Evolutionary conservation across 2,888 invertebrate genomes (phyloP).

Genomic region (Cepaea hortensis): DNA sequence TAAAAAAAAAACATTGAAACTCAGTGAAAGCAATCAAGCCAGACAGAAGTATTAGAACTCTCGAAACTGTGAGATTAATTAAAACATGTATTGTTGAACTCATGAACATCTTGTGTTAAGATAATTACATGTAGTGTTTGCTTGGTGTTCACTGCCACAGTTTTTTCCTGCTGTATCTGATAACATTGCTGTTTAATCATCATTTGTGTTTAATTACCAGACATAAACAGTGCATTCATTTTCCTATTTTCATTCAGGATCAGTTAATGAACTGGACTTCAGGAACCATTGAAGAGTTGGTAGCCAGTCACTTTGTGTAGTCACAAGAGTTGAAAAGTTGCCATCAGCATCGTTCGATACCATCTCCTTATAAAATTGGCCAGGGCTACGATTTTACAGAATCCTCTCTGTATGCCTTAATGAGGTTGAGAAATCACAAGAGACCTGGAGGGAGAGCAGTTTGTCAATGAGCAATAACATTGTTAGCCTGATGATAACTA

Average conservation of each 20-base stretch:
- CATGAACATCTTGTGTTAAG: too few species aligned
- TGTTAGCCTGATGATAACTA: too few species aligned
- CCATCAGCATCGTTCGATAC: not conserved
- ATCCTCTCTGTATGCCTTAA: not conserved
- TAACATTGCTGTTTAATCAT: too few species aligned
- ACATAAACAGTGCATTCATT: too few species aligned
- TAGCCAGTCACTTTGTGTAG: slow-evolving; percentile 51
- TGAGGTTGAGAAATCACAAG: not conserved
- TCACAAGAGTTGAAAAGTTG: not conserved
- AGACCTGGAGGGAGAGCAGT: not conserved
- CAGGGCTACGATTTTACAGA: not conserved
- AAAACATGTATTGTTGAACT: too few species aligned
- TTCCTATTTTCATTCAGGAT: slow-evolving; percentile 57
- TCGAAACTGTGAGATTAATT: too few species aligned
- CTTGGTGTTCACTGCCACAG: not conserved
- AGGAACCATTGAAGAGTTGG: slow-evolving; percentile 67
- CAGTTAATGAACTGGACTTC: slow-evolving; percentile 72
- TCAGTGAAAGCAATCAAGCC: too few species aligned
- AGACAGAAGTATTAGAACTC: too few species aligned
- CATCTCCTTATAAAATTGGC: not conserved
- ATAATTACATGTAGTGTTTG: too few species aligned
- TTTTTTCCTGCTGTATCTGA: too few species aligned
- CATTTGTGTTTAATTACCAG: too few species aligned
- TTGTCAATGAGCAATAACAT: not conserved
- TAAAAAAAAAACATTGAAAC: too few species aligned